Conservation (phyloP, 2,888 invertebrate species). For the Agonopterix arenella region DNA sequence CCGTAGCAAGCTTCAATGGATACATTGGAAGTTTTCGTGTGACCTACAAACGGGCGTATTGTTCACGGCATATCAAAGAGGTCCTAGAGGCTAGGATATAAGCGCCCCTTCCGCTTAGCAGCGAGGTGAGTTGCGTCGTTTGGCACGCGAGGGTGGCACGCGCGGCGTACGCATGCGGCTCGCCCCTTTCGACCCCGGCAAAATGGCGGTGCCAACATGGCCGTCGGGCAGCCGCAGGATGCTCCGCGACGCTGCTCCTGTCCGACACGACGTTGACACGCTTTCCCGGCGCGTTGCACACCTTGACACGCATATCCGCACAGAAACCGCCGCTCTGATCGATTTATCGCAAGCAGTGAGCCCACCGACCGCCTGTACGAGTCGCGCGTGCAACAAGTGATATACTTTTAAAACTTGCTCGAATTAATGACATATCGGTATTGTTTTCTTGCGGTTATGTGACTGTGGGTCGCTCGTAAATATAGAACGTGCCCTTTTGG, state of each 20-base stretch:
- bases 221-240: slow-evolving; percentile 74
- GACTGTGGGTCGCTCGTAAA: slow-evolving; percentile 61
- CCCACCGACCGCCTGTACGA: slow-evolving; percentile 31
- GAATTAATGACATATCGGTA: slow-evolving; percentile 45
- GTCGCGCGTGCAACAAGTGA: slow-evolving; percentile 74
- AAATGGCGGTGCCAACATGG: slow-evolving; percentile 77
- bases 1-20: slow-evolving; percentile 64
- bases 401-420: slow-evolving; percentile 40
- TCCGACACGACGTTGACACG: slow-evolving; percentile 62
- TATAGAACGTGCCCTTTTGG: slow-evolving; percentile 71
- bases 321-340: slow-evolving; percentile 47
- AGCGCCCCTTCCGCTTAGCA: slow-evolving; percentile 37
- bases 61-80: slow-evolving; percentile 32
- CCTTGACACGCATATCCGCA: slow-evolving; percentile 53
- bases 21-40: slow-evolving; percentile 51
- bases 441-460: slow-evolving; percentile 53
- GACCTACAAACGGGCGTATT: slow-evolving; percentile 68
- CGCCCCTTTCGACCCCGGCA: slow-evolving; percentile 65
- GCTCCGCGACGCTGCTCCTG: slow-evolving; percentile 63
- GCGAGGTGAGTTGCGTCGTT: slow-evolving; percentile 53
- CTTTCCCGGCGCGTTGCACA: slow-evolving; percentile 53
- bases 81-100: slow-evolving; percentile 38
- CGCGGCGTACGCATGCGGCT: slow-evolving; percentile 73
- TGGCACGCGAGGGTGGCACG: slow-evolving; percentile 53
- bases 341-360: slow-evolving; percentile 45